Evolutionary conservation across 2,888 invertebrate genomes (phyloP), one percentile per base, ranked within the genome.

Genomic region (Lampropteryx suffumata): DNA sequence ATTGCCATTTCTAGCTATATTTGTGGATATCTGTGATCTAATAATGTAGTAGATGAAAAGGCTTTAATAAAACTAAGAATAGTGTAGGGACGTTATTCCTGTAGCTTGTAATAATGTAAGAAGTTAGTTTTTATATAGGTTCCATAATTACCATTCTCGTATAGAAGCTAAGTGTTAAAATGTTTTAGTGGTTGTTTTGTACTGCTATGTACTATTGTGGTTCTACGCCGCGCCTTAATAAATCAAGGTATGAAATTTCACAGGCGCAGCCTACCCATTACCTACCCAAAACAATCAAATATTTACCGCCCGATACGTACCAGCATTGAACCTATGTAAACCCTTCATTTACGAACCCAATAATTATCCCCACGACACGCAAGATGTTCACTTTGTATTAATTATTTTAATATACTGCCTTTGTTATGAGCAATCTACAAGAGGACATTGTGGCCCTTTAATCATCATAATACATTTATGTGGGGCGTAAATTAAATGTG

Each of bases 401-500:
- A 79, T 79, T 73, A 76, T 76, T 71, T 71, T 67, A 77, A 73
- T 71, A 68, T 50, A 68, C 59, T 55, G 54, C 63, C 64, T 67
- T 62, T 67, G 63, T 71, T 62, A 71, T 70, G 67, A 73, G 65
- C 71, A 77, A 74, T 80, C 76, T 76, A 71, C 64, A 70, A 69
- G 69, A 69, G 67, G 65, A 68, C 70, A 68, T 65, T 62, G 55
- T 47, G 55, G 55, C 39, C 64, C 60, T 69, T 74, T 79, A 80
- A 81, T 79, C 82, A 76, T 75, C 67, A 71, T 67, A 69, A 59
- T 65, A 72, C 71, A 75, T 77, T 78, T 79, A 76, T 73, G 73
- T 77, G 71, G 74, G 70, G 59, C 78, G 78, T 87, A 86, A 84
- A 84, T 84, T 84, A 75, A 80, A 77, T 71, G 74, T 76, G 68